Base-by-base conservation (phyloP, 2,888 invertebrate species). In the Watsonalla binaria region DNA sequence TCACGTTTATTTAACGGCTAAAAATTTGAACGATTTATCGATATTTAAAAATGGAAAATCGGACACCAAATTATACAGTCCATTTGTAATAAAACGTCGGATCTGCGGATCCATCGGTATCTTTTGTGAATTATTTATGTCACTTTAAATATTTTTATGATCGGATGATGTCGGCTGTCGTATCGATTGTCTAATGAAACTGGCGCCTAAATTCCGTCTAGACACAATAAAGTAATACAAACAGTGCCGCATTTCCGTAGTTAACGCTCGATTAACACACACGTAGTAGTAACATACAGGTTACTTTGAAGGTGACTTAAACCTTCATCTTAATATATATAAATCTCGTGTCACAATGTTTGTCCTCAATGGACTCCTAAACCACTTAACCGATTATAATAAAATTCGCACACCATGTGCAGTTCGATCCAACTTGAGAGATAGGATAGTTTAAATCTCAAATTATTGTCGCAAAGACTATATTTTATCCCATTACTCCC, bases 61-160 rank as follows among this genome's bases (percentile, higher is more conserved):
- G 68, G 72, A 59, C 69, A 66, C 60, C 62, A 70, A 79, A 81
- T 83, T 76, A 78, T 68, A 72, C 63, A 80, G 80, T 77, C 80
- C 82, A 84, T 84, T 80, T 79, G 83, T 70, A 84, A 87, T 88
- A 87, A 88, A 87, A 84, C 84, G 85, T 82, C 76, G 72, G 82
- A 80, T 76, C 78, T 74, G 76, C 79, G 80, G 80, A 84, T 82
- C 82, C 83, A 84, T 85, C 89, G 90, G 90, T 78, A 82, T 78
- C 85, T 87, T 90, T 85, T 65, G 75, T 68, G 64, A 65, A 76
- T 88, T 82, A 90, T 90, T 90, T 89, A 89, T 89, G 83, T 82
- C 86, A 75, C 82, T 82, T 77, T 86, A 82, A 87, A 87, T 77
- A 82, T 84, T 88, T 88, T 88, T 83, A 89, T 88, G 86, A 84